Conservation (phyloP, 2,888 invertebrate genomes). For the Tipula helvola region DNA sequence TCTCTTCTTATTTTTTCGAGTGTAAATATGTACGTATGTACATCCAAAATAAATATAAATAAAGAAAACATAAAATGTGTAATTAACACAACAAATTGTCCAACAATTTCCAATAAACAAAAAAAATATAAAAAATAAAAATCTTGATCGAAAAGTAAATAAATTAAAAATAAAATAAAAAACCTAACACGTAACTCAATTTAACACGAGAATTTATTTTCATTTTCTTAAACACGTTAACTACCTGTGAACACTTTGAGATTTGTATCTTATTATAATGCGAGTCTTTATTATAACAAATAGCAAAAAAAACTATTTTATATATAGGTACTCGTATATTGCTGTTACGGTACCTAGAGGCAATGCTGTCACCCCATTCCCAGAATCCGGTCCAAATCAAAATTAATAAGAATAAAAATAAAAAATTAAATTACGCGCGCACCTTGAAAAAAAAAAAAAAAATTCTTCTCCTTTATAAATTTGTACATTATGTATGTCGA, state of each 20-base stretch:
- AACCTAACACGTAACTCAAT: not conserved
- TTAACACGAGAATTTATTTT: conserved; percentile 4
- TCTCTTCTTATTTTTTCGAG: not conserved
- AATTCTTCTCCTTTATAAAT: not conserved
- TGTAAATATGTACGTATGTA: not conserved
- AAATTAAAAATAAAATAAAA: not conserved
- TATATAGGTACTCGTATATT: not conserved
- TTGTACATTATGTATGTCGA: not conserved
- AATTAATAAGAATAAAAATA: not conserved
- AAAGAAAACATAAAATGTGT: conserved; percentile 4
- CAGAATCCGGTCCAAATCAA: not conserved
- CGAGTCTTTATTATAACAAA: not conserved
- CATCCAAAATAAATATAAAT: not conserved
- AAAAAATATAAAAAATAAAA: not conserved
- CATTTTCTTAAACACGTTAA: not conserved
- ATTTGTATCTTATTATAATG: not conserved
- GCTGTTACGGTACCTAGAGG: not conserved
- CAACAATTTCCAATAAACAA: conserved; percentile 4
- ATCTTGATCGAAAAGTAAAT: not conserved
- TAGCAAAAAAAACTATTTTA: not conserved
- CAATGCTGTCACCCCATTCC: not conserved
- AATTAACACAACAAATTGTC: conserved; percentile 4
- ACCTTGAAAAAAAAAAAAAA: not conserved
- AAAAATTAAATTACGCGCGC: not conserved
- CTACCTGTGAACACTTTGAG: not conserved